Percentiles rank a stretch among this genome's conserved stretches.
These are phyloP conservation scores for Rutilus rutilus DNA, from an alignment of 2,113 vertebrate species.

Conservation along the genomic window DNA sequence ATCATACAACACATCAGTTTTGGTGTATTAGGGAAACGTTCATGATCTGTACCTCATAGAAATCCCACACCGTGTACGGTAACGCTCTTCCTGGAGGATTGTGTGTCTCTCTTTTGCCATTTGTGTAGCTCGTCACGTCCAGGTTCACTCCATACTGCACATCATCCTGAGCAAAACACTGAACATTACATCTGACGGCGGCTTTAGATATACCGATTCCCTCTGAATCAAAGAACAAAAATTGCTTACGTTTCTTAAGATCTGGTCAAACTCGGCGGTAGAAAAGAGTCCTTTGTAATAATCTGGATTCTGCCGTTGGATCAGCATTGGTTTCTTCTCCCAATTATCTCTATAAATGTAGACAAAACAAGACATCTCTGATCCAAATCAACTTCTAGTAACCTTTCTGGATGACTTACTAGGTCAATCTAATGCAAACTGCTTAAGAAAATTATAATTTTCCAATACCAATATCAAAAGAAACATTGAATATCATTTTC, in stretches of 20 bases:
- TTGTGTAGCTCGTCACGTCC: constrained; percentile 90
- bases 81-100: constrained; percentile 88
- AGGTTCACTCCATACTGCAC: constrained; percentile 91
- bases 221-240: not conserved
- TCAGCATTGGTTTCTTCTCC: constrained; percentile 88
- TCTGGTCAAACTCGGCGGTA: constrained; percentile 85
- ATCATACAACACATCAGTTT: not conserved
- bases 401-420: not conserved
- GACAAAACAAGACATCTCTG: not conserved
- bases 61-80: constrained; percentile 88
- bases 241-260: constrained; percentile 78
- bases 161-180: constrained; percentile 70
- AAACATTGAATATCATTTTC: not conserved
- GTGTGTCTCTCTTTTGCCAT: constrained; percentile 87
- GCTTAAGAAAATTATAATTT: not conserved
- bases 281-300: constrained; percentile 93
- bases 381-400: not conserved
- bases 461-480: not conserved
- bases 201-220: not conserved
- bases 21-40: not conserved
- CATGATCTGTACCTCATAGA: constrained; percentile 78
- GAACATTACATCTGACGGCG: not conserved
- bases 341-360: constrained; percentile 76
- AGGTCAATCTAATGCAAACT: not conserved
- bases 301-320: constrained; percentile 80